Percentiles rank a stretch among this genome's conserved stretches.
These are phyloP conservation scores for Amphimallon solstitiale DNA, from an alignment of 2,888 invertebrate species.

Conservation along the genomic window DNA sequence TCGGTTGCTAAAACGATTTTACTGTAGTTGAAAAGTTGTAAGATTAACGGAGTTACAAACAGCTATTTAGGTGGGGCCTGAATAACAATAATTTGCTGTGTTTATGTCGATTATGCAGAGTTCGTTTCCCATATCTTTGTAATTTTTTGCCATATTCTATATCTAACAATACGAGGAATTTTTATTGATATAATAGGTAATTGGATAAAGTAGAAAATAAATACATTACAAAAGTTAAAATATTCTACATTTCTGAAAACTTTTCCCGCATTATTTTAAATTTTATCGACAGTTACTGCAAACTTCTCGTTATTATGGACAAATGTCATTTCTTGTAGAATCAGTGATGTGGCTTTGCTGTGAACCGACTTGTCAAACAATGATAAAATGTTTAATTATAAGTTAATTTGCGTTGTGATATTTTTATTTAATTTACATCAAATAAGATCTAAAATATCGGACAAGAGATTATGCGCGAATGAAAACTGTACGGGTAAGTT, in stretches of 20 bases:
- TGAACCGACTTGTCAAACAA: constrained; percentile 55
- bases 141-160: too few relatives aligned
- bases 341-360: constrained; percentile 51
- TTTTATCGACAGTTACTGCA: background rate
- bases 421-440: constrained; percentile 55
- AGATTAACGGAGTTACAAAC: too few relatives aligned
- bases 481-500: constrained; percentile 74
- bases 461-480: constrained; percentile 78
- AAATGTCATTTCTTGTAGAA: constrained; percentile 48
- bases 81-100: too few relatives aligned
- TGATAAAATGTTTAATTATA: constrained; percentile 61
- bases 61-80: too few relatives aligned
- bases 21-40: too few relatives aligned
- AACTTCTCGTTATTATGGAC: constrained; percentile 28
- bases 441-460: constrained; percentile 66
- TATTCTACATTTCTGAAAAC: constrained; percentile 2
- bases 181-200: too few relatives aligned
- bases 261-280: constrained; percentile 35
- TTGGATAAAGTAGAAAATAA: too few relatives aligned
- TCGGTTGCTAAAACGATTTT: too few relatives aligned
- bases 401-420: constrained; percentile 58
- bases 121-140: too few relatives aligned
- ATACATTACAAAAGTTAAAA: background rate
- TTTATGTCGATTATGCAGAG: too few relatives aligned
- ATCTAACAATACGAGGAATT: too few relatives aligned